A percentile compares a stretch with the other conserved stretches of the same genome.
These are phyloP conservation scores for Epistrophe eligans DNA, from an alignment of 2,888 invertebrate genomes.

Conservation along the genomic window DNA sequence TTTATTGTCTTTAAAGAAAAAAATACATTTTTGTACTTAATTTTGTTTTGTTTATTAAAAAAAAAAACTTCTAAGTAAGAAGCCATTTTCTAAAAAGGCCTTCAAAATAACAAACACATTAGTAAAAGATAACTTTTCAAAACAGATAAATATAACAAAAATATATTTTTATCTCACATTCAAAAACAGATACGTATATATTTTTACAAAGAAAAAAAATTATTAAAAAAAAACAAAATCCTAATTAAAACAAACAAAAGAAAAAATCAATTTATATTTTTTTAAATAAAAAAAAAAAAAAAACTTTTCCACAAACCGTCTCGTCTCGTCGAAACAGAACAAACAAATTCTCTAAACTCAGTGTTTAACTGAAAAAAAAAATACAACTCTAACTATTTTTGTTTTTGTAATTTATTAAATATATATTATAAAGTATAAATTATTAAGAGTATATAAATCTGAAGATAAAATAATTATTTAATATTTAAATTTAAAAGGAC, in stretches of 20 bases:
- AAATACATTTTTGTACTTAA: constrained; percentile 68
- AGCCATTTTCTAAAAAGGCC: constrained; percentile 57
- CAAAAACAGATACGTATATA: constrained; percentile 70
- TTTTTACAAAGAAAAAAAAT: constrained; percentile 67
- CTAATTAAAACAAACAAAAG: constrained; percentile 37
- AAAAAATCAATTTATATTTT: constrained; percentile 68
- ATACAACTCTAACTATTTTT: constrained; percentile 62
- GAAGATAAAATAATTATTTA: constrained; percentile 47
- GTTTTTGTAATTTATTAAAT: constrained; percentile 47
- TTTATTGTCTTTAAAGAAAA: constrained; percentile 29
- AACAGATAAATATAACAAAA: constrained; percentile 41
- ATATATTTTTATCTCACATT: constrained; percentile 75
- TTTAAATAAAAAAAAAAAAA: constrained; percentile 54
- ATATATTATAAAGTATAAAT: constrained; percentile 46
- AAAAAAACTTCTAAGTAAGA: constrained; percentile 17
- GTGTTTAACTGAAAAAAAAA: constrained; percentile 45
- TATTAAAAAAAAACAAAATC: constrained; percentile 41
- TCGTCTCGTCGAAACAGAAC: constrained; percentile 31
- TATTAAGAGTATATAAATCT: constrained; percentile 54
- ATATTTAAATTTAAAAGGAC: constrained; percentile 57
- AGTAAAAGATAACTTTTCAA: constrained; percentile 42
- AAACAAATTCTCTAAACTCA: constrained; percentile 49
- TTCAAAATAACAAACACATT: constrained; percentile 51
- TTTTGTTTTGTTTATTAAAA: constrained; percentile 31
- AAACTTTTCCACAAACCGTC: constrained; percentile 48